Evolutionary conservation across 2,888 invertebrate species (phyloP).

Genomic region (Spodoptera exigua): DNA sequence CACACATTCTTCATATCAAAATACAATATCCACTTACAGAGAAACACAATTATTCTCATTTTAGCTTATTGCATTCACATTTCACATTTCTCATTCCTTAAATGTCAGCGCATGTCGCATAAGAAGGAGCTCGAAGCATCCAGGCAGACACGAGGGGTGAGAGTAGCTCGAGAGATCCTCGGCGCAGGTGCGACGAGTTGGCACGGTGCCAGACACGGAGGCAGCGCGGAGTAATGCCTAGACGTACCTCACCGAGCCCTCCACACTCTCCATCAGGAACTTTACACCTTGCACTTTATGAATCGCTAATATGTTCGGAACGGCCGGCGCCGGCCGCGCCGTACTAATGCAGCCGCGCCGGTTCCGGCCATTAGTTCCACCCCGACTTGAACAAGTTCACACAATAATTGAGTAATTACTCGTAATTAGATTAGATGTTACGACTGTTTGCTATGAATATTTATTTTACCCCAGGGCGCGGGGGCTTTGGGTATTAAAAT

Average conservation of each 20-base stretch:
- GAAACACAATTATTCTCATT: not conserved
- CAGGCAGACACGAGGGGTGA: constrained; percentile 37
- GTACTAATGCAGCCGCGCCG: not conserved
- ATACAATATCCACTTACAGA: too few relatives aligned
- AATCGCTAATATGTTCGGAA: constrained; percentile 20
- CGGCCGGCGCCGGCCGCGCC: not conserved
- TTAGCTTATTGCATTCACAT: not conserved
- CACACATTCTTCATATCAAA: too few relatives aligned
- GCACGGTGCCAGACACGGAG: constrained; percentile 42
- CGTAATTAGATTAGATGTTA: constrained; percentile 2
- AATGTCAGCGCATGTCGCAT: constrained; percentile 1
- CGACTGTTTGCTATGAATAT: too few relatives aligned
- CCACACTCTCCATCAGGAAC: constrained; percentile 11
- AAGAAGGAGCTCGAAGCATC: constrained; percentile 12
- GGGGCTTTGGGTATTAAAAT: constrained; percentile 1
- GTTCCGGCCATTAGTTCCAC: constrained; percentile 5
- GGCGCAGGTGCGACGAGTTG: constrained; percentile 50
- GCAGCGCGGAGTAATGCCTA: constrained; percentile 45
- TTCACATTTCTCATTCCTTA: constrained; percentile 7
- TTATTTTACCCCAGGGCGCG: not conserved
- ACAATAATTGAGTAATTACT: not conserved
- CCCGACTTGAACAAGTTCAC: not conserved
- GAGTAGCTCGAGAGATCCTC: constrained; percentile 37
- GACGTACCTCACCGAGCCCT: constrained; percentile 12
- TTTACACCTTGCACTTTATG: constrained; percentile 17